Evolutionary conservation across 2,888 invertebrate species (phyloP).

Genomic region (Cheilosia scutellata): DNA sequence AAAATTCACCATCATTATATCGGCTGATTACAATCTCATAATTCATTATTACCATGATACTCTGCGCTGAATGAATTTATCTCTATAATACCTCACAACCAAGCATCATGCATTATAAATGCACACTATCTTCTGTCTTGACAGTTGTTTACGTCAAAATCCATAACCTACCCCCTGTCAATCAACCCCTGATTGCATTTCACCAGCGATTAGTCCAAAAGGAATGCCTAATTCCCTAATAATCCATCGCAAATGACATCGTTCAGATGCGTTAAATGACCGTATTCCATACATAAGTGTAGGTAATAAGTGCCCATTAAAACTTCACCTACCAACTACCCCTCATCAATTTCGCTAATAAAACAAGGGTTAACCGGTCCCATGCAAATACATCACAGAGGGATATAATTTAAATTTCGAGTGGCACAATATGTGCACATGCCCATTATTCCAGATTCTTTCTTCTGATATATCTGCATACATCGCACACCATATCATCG

Average conservation of each 20-base stretch:
- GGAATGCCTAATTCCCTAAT: constrained; percentile 53
- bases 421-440: constrained; percentile 68
- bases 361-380: constrained; percentile 58
- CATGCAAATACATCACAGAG: constrained; percentile 53
- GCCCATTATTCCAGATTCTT: constrained; percentile 62
- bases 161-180: constrained; percentile 7
- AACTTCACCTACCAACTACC: constrained; percentile 59
- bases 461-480: constrained; percentile 42
- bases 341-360: constrained; percentile 31
- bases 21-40: neutral
- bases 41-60: neutral
- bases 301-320: constrained; percentile 57
- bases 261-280: constrained; percentile 52
- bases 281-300: constrained; percentile 34
- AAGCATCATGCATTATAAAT: neutral
- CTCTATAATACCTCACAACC: neutral
- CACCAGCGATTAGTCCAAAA: constrained; percentile 59
- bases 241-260: constrained; percentile 58
- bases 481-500: constrained; percentile 25
- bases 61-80: neutral
- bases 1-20: neutral
- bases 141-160: constrained; percentile 54
- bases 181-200: constrained; percentile 47
- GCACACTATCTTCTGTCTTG: constrained; percentile 7
- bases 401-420: constrained; percentile 68